phyloP scores from a whole-genome alignment of 1,140 invertebrate genomes.

The Cotesia vestalis region DNA sequence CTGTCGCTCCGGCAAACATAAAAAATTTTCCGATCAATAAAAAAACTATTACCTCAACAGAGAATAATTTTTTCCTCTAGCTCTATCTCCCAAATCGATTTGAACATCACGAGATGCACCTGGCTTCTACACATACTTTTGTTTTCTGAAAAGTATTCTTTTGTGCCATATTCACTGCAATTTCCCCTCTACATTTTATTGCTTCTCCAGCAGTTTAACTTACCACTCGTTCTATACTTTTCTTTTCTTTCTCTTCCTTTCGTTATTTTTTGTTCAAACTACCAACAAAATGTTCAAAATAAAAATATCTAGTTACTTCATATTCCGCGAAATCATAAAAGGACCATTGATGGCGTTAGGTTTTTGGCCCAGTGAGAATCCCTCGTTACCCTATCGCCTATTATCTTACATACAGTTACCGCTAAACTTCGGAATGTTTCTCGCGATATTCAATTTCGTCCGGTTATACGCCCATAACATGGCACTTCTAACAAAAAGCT shows the following conservation, averaged over 20 bases:
- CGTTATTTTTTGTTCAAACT: not conserved
- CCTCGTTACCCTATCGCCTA: conserved; percentile 13
- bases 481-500: conserved; percentile 3
- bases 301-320: conserved; percentile 16
- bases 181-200: not conserved
- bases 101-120: no score
- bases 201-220: no score
- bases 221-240: no score
- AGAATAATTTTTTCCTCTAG: no score
- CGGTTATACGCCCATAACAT: conserved; percentile 17
- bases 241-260: no score
- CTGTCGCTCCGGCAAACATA: no score
- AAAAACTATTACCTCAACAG: no score
- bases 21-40: no score
- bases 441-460: conserved; percentile 16
- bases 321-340: not conserved
- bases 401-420: conserved; percentile 17
- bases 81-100: no score
- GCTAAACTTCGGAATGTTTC: conserved; percentile 1
- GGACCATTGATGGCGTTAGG: conserved; percentile 10
- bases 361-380: not conserved
- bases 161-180: no score
- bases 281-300: not conserved
- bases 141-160: no score
- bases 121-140: not conserved